A percentile compares a stretch with the other conserved stretches of the same genome.
Evolutionary conservation across 2,888 invertebrate genomes (phyloP).

Genomic region (Tipula confusa): DNA sequence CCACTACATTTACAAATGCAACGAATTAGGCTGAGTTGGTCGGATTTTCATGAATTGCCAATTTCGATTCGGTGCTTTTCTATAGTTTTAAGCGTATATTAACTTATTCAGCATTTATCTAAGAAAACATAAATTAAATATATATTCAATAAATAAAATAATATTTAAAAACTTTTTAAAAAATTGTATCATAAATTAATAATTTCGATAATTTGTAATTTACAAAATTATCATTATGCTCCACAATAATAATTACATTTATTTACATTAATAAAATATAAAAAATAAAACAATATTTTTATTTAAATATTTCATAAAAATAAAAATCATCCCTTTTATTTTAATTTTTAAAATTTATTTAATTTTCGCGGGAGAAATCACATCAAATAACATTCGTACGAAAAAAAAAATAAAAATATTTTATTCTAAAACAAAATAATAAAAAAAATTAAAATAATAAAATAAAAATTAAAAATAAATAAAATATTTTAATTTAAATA

Average conservation of each 20-base stretch:
- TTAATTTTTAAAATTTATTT: background rate
- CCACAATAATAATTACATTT: background rate
- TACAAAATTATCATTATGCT: background rate
- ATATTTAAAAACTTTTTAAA: no score
- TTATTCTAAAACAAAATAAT: background rate
- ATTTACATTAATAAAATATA: background rate
- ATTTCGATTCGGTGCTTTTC: no score
- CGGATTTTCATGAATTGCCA: no score
- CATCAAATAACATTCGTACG: background rate
- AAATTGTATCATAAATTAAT: background rate
- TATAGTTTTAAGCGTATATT: no score
- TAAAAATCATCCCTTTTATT: background rate
- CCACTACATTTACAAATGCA: no score
- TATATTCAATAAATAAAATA: no score
- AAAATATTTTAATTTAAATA: background rate
- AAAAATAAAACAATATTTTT: slow-evolving; percentile 1
- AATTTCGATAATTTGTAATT: background rate
- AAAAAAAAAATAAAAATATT: background rate
- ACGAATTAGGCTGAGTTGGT: no score
- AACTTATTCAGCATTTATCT: no score
- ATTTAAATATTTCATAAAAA: background rate
- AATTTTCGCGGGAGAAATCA: slow-evolving; percentile 25
- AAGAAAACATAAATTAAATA: no score
- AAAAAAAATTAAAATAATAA: background rate
- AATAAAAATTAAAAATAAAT: slow-evolving; percentile 3